Base-by-base conservation (phyloP, 2,888 invertebrate species). In the Ormyrus labotus region DNA sequence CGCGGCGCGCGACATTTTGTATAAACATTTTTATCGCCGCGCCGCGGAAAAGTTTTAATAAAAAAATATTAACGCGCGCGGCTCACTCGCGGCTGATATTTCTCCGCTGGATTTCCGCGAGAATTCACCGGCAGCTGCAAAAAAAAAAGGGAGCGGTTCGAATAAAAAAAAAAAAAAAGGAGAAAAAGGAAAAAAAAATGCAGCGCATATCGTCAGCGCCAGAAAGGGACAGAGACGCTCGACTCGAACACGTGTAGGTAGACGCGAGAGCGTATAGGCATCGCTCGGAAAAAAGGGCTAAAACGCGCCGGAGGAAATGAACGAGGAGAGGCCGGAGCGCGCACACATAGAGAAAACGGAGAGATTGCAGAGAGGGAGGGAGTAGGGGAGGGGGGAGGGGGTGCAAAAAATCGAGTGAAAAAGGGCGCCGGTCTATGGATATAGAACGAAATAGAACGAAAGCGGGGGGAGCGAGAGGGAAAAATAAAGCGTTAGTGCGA, bases 401-500 rank as follows among this genome's bases (percentile, higher is more conserved):
- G 65, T 67, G 68, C 51, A 68, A 78, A 77, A 81, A 80, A 70
- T 55, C 57, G 81, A 78, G 81, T 69, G 76, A 83, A 84, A 61
- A 75, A 72, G 70, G 19, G 69, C 34, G 34, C 61, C 50, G 63
- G 51, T 13, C 34, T 45, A 65, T 53, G 72, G 60, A 53, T 45
- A 61, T 60, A 74, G 57, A 34, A 34, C 13, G 53, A 72, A 61
- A 64, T 71, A n/a, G 76, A 63, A 70, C 19, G 65, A 51, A 50
- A 47, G 67, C 53, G 60, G 9, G 60, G 9, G 13, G n/a, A 58
- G 61, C 34, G 82, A 61, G 69, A 57, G 57, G 50, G 57, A 72
- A 34, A 34, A 34, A 34, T 34, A 34, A 34, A 75, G 76, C 74
- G 68, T 75, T 8, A 45, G 53, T 1, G 61, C 7, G 11, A n/a